Conservation (phyloP, 2,113 vertebrate genomes). For the Saimiri boliviensis region DNA sequence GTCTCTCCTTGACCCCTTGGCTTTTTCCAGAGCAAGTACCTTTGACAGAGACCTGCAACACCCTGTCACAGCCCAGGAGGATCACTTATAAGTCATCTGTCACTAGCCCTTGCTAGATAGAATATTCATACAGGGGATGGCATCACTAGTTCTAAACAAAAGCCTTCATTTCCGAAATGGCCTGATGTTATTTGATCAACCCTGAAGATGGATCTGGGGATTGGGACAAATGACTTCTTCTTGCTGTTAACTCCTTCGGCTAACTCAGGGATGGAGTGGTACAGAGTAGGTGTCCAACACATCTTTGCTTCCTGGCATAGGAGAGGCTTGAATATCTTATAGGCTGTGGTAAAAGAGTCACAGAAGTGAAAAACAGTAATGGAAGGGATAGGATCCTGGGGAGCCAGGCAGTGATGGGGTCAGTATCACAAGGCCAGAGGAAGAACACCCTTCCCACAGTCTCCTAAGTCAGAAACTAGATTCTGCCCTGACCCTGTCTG, state of each 20-base stretch:
- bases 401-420: not conserved
- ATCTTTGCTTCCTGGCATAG: not conserved
- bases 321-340: not conserved
- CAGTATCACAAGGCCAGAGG: not conserved
- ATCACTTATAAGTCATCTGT: not conserved
- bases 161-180: not conserved
- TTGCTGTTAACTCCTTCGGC: not conserved
- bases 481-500: not conserved
- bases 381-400: not conserved
- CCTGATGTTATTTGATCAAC: not conserved
- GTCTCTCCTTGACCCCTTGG: not conserved
- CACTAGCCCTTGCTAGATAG: not conserved
- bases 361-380: not conserved
- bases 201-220: not conserved
- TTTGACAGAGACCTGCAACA: not conserved
- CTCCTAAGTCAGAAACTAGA: not conserved
- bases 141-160: not conserved
- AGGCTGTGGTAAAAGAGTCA: not conserved
- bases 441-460: not conserved
- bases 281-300: not conserved
- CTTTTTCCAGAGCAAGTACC: not conserved
- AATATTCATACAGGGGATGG: not conserved
- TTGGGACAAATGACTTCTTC: not conserved
- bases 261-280: not conserved
- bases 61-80: not conserved